Evolutionary conservation across 2,888 invertebrate species (phyloP).

Genomic region (Tubulanus polymorphus): DNA sequence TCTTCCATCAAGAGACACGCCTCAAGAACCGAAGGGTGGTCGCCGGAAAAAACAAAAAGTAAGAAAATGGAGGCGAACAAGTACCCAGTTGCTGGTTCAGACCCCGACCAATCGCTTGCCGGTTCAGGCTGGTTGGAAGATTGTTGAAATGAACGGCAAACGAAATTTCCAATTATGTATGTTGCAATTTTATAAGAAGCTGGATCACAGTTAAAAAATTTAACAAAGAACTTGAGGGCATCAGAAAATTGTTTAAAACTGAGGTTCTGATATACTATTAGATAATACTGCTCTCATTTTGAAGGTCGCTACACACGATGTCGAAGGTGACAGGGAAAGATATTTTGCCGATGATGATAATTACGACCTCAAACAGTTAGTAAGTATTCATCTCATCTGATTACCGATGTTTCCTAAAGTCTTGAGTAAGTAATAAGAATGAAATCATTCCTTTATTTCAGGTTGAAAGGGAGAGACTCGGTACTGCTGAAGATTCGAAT

Average conservation of each 20-base stretch:
- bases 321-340: slow-evolving; percentile 68
- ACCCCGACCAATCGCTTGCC: too few species aligned
- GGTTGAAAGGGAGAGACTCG: slow-evolving; percentile 69
- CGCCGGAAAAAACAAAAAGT: slow-evolving; percentile 35
- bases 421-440: background rate
- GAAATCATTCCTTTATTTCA: slow-evolving; percentile 22
- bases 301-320: slow-evolving; percentile 64
- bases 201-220: too few species aligned
- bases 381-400: slow-evolving; percentile 27
- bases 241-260: background rate
- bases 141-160: too few species aligned
- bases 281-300: slow-evolving; percentile 8
- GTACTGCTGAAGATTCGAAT: slow-evolving; percentile 74
- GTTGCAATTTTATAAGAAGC: too few species aligned
- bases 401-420: too few species aligned
- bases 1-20: slow-evolving; percentile 40
- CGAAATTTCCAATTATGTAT: too few species aligned
- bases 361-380: slow-evolving; percentile 77
- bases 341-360: slow-evolving; percentile 90
- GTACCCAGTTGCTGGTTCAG: too few species aligned
- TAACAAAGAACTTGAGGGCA: too few species aligned
- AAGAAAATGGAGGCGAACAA: too few species aligned
- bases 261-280: background rate
- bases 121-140: too few species aligned
- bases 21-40: slow-evolving; percentile 21